A percentile compares a stretch with the other conserved stretches of the same genome.
These are phyloP conservation scores for Neelides sp. DNA, from an alignment of 1,140 invertebrate genomes.

Conservation along the genomic window DNA sequence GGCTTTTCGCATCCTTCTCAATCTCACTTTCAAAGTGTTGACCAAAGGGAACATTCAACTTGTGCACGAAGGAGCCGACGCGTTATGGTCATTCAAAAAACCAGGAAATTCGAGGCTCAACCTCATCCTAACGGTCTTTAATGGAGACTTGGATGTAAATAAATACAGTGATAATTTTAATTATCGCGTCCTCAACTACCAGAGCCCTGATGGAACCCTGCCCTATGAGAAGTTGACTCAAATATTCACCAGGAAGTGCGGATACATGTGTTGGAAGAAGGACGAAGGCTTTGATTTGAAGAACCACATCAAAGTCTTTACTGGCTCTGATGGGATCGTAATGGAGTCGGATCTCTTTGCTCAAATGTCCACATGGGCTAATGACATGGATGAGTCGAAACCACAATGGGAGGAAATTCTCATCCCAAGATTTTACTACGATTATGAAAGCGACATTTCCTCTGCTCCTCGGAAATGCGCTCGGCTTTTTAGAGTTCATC, in stretches of 20 bases:
- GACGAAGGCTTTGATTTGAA: slow-evolving; percentile 19
- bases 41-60: slow-evolving; percentile 1
- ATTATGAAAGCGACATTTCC: neutral
- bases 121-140: slow-evolving; percentile 12
- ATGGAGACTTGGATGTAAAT: slow-evolving; percentile 7
- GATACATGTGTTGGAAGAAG: slow-evolving; percentile 26
- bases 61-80: slow-evolving; percentile 17
- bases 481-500: slow-evolving; percentile 20
- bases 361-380: slow-evolving; percentile 7
- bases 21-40: neutral
- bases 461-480: neutral
- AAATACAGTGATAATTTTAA: slow-evolving; percentile 11
- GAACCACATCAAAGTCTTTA: slow-evolving; percentile 18
- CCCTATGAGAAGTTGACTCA: slow-evolving; percentile 20
- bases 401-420: slow-evolving; percentile 30
- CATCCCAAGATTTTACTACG: slow-evolving; percentile 23
- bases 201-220: slow-evolving; percentile 1
- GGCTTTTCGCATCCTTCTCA: slow-evolving; percentile 1
- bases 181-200: slow-evolving; percentile 12
- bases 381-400: slow-evolving; percentile 23
- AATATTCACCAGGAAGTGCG: slow-evolving; percentile 14
- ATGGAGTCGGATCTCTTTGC: slow-evolving; percentile 17
- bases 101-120: slow-evolving; percentile 13
- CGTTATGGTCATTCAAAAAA: slow-evolving; percentile 24
- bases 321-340: slow-evolving; percentile 4